phyloP scores from a whole-genome alignment of 2,888 invertebrate genomes.

The Tinea semifulvella region DNA sequence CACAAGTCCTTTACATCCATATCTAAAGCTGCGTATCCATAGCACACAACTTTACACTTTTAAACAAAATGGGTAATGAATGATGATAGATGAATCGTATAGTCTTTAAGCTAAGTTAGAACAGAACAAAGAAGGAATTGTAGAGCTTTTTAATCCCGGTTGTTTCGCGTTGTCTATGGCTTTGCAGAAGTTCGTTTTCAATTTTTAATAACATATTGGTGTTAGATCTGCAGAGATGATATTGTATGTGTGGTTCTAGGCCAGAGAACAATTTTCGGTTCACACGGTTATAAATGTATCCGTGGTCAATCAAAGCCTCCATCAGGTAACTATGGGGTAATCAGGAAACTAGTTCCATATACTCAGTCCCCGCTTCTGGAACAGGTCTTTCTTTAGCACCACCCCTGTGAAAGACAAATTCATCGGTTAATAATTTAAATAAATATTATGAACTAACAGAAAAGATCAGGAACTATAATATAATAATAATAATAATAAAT shows the following conservation, averaged over 20 bases:
- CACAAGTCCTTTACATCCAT: not conserved
- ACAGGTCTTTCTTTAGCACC: not conserved
- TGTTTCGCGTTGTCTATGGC: constrained; percentile 83
- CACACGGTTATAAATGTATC: constrained; percentile 13
- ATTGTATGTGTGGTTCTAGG: constrained; percentile 38
- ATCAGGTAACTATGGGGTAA: too few relatives aligned
- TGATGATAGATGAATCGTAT: constrained; percentile 26
- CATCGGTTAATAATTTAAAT: too few relatives aligned
- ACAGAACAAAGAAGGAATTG: constrained; percentile 87
- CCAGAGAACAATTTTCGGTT: constrained; percentile 32
- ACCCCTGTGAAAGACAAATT: constrained; percentile 3
- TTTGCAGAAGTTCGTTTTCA: constrained; percentile 79
- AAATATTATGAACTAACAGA: too few relatives aligned
- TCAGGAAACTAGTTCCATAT: constrained; percentile 47
- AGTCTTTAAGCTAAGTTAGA: constrained; percentile 62
- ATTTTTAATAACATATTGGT: constrained; percentile 75
- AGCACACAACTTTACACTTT: too few relatives aligned
- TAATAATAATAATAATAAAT: too few relatives aligned
- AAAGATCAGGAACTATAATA: too few relatives aligned
- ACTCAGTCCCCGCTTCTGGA: not conserved
- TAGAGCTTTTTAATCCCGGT: constrained; percentile 88
- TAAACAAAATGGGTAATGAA: constrained; percentile 22
- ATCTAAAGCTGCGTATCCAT: too few relatives aligned
- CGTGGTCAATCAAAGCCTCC: constrained; percentile 24
- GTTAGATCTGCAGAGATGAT: constrained; percentile 38